Conservation (phyloP, 2,797 vertebrate genomes). For the Cryptoblepharus egeriae region DNA sequence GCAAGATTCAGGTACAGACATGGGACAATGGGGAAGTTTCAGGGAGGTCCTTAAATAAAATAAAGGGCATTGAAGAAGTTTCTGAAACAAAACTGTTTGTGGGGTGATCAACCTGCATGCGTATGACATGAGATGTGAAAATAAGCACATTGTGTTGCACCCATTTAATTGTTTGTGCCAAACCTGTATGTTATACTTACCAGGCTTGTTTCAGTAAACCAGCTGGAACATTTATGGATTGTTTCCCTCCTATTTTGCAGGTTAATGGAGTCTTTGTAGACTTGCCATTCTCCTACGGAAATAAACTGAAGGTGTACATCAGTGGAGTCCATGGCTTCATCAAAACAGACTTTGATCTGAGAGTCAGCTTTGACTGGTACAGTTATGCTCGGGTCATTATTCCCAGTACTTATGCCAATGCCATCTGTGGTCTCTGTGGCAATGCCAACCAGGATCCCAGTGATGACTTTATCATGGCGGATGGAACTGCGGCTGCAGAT, state of each 20-base stretch:
- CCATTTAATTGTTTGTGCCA: too few relatives aligned
- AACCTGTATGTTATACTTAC: too few relatives aligned
- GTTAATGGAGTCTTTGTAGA: slow-evolving; percentile 70
- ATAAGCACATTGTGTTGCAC: too few relatives aligned
- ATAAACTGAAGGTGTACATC: slow-evolving; percentile 61
- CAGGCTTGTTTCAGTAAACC: too few relatives aligned
- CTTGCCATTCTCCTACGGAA: slow-evolving; percentile 71
- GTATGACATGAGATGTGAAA: neutral
- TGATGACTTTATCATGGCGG: slow-evolving; percentile 66
- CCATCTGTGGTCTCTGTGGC: slow-evolving; percentile 74
- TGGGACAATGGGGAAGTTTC: neutral
- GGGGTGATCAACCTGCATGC: neutral
- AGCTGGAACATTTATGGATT: too few relatives aligned
- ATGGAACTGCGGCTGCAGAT: slow-evolving; percentile 35
- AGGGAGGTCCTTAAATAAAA: neutral
- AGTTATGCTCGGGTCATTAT: slow-evolving; percentile 68
- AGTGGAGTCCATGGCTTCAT: slow-evolving; percentile 63
- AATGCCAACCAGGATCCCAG: slow-evolving; percentile 74
- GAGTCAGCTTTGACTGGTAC: slow-evolving; percentile 63
- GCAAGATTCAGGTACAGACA: slow-evolving; percentile 65
- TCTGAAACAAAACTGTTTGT: neutral
- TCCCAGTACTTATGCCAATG: slow-evolving; percentile 70
- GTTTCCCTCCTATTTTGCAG: slow-evolving; percentile 50
- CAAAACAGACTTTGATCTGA: slow-evolving; percentile 60
- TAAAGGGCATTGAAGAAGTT: too few relatives aligned